Percentiles rank a stretch among this genome's conserved stretches.
Evolutionary conservation across 2,797 vertebrate species (phyloP).

Genomic region (Macropus fuliginosus): DNA sequence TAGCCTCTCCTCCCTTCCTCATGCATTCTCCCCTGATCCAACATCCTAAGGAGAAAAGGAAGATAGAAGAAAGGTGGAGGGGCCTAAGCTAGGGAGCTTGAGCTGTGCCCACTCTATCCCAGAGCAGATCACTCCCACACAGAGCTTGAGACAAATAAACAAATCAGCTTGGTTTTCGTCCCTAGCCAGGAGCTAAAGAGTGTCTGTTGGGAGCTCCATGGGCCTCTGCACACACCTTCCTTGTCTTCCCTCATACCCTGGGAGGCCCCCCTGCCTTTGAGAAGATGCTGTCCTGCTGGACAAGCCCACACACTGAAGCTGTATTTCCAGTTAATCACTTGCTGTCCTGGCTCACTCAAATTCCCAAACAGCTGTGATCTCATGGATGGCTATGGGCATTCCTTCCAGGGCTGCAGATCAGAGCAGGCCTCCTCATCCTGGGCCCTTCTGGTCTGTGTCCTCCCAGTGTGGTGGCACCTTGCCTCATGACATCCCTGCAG

Average conservation of each 20-base stretch:
- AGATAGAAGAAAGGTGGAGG: neutral
- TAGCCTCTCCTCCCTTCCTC: neutral
- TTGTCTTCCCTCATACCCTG: neutral
- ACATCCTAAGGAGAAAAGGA: neutral
- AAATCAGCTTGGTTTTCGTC: neutral
- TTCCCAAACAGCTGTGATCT: neutral
- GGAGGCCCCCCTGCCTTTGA: neutral
- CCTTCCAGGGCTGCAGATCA: neutral
- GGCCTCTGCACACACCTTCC: neutral
- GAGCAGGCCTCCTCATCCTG: neutral
- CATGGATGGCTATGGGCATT: neutral
- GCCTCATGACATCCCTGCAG: neutral
- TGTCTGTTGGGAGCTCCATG: neutral
- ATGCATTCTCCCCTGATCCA: neutral
- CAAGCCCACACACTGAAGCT: neutral
- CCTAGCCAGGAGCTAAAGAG: neutral
- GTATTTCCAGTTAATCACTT: neutral
- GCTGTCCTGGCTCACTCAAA: neutral
- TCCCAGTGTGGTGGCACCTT: neutral
- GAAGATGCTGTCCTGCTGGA: neutral
- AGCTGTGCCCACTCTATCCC: neutral
- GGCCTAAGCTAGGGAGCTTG: neutral
- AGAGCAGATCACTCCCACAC: neutral
- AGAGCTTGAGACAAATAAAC: neutral
- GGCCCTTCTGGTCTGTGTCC: neutral